Conservation (phyloP, 2,888 invertebrate genomes). For the Eilema griseolum region DNA sequence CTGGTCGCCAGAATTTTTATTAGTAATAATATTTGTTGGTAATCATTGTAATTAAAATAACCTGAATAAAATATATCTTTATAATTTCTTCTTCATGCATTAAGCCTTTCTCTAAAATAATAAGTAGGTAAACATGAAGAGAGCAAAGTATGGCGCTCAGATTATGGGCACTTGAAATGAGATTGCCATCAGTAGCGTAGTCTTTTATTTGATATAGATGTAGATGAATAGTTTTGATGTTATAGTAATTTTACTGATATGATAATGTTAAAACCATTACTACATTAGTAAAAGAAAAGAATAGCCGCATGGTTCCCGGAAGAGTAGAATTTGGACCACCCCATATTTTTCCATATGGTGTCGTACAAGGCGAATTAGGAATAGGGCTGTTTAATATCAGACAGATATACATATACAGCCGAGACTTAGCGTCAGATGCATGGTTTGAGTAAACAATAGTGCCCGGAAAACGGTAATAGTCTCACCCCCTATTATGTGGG, state of each 20-base stretch:
- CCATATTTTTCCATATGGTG: too few species aligned
- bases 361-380: too few species aligned
- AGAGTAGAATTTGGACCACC: too few species aligned
- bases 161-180: constrained; percentile 53
- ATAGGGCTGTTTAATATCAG: too few species aligned
- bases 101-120: constrained; percentile 75
- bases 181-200: constrained; percentile 35
- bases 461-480: too few species aligned
- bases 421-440: too few species aligned
- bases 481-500: too few species aligned
- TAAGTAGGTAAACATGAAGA: constrained; percentile 72
- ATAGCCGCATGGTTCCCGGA: background rate
- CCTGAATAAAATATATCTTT: constrained; percentile 28
- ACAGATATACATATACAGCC: too few species aligned
- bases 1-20: too few species aligned
- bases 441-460: too few species aligned
- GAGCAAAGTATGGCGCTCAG: constrained; percentile 52
- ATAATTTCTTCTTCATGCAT: constrained; percentile 69
- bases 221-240: constrained; percentile 18
- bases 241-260: constrained; percentile 10
- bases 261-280: background rate
- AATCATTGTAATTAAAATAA: too few species aligned
- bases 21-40: too few species aligned
- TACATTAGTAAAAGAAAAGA: background rate
- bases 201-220: constrained; percentile 22